These are phyloP conservation scores for Cephonodes hylas DNA, from an alignment of 2,888 invertebrate species.

Conservation along the genomic window DNA sequence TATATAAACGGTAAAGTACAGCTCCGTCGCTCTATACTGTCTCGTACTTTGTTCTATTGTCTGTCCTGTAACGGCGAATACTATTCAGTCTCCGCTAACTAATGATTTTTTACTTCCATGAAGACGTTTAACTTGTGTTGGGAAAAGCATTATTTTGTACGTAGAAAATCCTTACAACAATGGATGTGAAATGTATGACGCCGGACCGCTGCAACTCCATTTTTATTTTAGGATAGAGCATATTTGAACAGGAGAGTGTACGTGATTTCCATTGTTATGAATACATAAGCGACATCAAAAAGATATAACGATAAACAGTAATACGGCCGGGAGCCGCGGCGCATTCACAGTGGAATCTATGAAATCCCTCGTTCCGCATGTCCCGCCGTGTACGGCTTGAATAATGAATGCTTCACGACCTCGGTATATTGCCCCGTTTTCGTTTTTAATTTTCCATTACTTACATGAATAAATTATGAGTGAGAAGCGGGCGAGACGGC, in stretches of 20 bases:
- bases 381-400: constrained; percentile 50
- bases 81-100: background rate
- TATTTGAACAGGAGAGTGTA: background rate
- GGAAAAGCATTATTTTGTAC: background rate
- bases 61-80: background rate
- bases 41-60: background rate
- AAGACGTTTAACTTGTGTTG: background rate
- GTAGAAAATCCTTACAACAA: background rate
- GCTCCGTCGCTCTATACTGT: background rate
- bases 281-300: background rate
- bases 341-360: constrained; percentile 42
- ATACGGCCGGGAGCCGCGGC: constrained; percentile 14
- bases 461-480: constrained; percentile 46
- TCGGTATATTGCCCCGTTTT: constrained; percentile 56
- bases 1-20: no score
- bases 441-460: constrained; percentile 66
- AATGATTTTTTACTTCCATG: background rate
- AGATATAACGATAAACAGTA: background rate
- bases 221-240: background rate
- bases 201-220: background rate
- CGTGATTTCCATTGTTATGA: background rate
- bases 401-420: constrained; percentile 59
- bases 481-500: constrained; percentile 22
- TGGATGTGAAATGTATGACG: background rate
- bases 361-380: constrained; percentile 47